Evolutionary conservation across 2,113 vertebrate genomes (phyloP), one percentile per base, ranked within the genome.

Genomic region (Struthio camelus): DNA sequence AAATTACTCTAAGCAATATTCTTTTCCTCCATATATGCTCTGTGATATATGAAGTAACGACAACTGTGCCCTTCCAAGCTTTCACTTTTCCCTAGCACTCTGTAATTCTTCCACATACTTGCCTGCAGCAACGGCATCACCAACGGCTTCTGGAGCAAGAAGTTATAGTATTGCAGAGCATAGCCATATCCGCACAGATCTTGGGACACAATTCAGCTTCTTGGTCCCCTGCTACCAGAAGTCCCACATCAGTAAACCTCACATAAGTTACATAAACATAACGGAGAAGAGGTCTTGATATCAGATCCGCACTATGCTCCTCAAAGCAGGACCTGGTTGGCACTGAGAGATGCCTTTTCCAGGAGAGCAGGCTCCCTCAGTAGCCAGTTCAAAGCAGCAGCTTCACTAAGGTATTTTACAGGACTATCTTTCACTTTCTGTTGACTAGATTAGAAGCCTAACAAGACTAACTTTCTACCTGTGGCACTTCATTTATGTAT

Each of bases 11-110:
- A 76, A 79, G 11, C 8, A 30, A 10, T 69, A 19, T 6, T 56
- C 5, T 85, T 92, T 85, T 67, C 23, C 4, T n/a, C 36, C 11
- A 4, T 61, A 22, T 9, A 59, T 72, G 15, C 2, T 71, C n/a
- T 76, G 10, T 36, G 23, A 76, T 27, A 7, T 40, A 82, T 72
- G n/a, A 85, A 72, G 38, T 80, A n/a, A 65, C 27, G 79, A 50
- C 7, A 70, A 20, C 0, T 0, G 8, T 13, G 1, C 0, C 22
- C 70, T 95, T 77, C 24, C 44, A 77, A 38, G 67, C 1, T 87
- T 82, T 50, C 14, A 14, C 28, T 46, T 92, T 84, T 54, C 36
- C 9, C 19, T 69, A 77, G 42, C 22, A 56, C 8, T 16, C 34
- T 59, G 23, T 42, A 77, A 48, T 77, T 70, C 58, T 77, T 70